Evolutionary conservation across 2,888 invertebrate genomes (phyloP), one percentile per base, ranked within the genome.

Genomic region (Onchidella celtica): DNA sequence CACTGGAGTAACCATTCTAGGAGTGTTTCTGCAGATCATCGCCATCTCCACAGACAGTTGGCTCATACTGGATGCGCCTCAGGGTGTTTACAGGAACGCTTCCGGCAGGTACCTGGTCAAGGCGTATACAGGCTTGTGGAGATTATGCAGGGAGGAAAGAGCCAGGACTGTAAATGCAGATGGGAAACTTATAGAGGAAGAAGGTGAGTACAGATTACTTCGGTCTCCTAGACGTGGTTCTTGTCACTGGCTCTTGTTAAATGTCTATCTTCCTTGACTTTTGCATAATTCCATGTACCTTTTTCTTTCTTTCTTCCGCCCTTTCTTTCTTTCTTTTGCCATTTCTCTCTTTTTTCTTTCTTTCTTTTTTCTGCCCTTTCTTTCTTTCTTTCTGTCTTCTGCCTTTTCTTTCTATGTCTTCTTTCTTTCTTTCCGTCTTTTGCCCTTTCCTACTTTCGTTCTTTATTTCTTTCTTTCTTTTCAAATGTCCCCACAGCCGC

Each of bases 111-210:
- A 68, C 59, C 68, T 88, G 34, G 68, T 85, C 24, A 73, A 86
- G 36, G 86, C 87, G 21, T 86, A 86, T 55, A 88, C 87, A 24
- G 90, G 90, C 17, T 84, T 90, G 1, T 90, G 88, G 88, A 73
- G 88, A 38, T 74, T 87, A 3, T 90, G 90, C 32, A 69, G 74
- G 1, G 84, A 80, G 59, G 83, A 84, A 55, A 29, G 82, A 34
- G 38, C 29, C 21, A 57, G 70, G 59, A n/a, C 9, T 0, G 27
- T 79, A 1, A 40, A n/a, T 9, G 27, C 14, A 27, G 73, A 79
- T n/a, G 84, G 84, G 11, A 40, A 73, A 3, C 6, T 74, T 24
- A 27, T 40, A 1, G 81, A 81, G 29, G 47, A 17, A 47, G 47
- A 17, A 47, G 47, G 47, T 47, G 47, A 17, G 9, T 17, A 11